A percentile compares a stretch with the other conserved stretches of the same genome.
These are phyloP conservation scores for Smutsia temminckii DNA, from an alignment of 2,797 vertebrate species.

Conservation along the genomic window DNA sequence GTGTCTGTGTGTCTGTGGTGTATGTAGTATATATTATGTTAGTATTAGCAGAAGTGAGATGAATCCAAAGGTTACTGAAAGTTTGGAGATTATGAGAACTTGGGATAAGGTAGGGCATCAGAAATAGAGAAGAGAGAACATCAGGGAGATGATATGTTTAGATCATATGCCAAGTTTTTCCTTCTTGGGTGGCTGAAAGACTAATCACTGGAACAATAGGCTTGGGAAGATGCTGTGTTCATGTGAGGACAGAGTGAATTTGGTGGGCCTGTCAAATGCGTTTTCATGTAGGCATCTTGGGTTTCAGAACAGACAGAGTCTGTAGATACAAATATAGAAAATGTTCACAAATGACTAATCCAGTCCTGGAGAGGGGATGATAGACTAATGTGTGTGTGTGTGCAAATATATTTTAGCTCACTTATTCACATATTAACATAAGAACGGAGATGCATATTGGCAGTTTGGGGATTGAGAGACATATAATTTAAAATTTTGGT, in stretches of 20 bases:
- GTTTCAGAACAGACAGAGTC: not conserved
- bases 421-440: not conserved
- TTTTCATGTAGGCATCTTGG: not conserved
- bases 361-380: not conserved
- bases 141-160: not conserved
- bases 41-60: not conserved
- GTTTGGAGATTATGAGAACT: not conserved
- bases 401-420: not conserved
- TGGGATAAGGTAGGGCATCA: not conserved
- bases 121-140: not conserved
- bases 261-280: not conserved
- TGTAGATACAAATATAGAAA: not conserved
- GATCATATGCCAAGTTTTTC: not conserved
- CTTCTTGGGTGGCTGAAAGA: not conserved
- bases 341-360: not conserved
- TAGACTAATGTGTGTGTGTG: not conserved
- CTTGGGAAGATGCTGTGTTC: not conserved
- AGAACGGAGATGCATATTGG: not conserved
- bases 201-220: not conserved
- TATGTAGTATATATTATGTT: not conserved
- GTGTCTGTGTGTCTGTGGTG: not conserved
- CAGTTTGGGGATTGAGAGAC: not conserved
- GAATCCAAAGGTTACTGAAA: not conserved
- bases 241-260: not conserved
- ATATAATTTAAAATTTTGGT: not conserved